Evolutionary conservation across 2,888 invertebrate genomes (phyloP).

Genomic region (Arctia plantaginis): DNA sequence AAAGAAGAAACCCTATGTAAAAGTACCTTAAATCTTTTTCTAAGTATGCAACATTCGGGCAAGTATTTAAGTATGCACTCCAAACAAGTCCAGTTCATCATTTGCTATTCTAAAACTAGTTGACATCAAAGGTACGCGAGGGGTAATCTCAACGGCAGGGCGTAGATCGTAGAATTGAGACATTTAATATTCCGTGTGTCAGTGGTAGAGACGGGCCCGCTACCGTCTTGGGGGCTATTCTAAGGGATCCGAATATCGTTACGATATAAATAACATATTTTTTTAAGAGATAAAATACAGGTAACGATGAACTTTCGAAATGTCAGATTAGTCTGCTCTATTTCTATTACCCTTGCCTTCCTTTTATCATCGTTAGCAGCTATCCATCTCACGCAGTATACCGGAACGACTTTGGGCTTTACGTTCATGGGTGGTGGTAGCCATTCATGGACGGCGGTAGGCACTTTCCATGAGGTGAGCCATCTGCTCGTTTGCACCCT

Average conservation of each 20-base stretch:
- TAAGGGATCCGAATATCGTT: slow-evolving; percentile 10
- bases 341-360: not conserved
- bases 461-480: too few relatives aligned
- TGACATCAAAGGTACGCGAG: slow-evolving; percentile 42
- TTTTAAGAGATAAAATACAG: not conserved
- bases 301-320: too few relatives aligned
- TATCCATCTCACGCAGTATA: not conserved
- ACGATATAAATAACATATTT: too few relatives aligned
- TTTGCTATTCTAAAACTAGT: slow-evolving; percentile 51
- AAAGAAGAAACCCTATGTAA: not conserved
- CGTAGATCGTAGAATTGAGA: slow-evolving; percentile 75
- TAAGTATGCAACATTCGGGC: not conserved
- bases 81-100: slow-evolving; percentile 33
- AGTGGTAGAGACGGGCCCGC: slow-evolving; percentile 29
- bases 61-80: slow-evolving; percentile 29
- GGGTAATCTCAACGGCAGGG: slow-evolving; percentile 41
- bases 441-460: not conserved
- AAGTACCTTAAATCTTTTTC: too few relatives aligned
- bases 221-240: slow-evolving; percentile 48
- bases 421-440: not conserved
- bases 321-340: not conserved
- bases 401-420: not conserved
- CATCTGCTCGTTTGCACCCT: too few relatives aligned
- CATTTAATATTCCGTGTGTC: slow-evolving; percentile 84
- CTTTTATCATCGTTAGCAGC: not conserved